Conservation (phyloP, 2,888 invertebrate genomes). For the Pachliopta kotzebuea region DNA sequence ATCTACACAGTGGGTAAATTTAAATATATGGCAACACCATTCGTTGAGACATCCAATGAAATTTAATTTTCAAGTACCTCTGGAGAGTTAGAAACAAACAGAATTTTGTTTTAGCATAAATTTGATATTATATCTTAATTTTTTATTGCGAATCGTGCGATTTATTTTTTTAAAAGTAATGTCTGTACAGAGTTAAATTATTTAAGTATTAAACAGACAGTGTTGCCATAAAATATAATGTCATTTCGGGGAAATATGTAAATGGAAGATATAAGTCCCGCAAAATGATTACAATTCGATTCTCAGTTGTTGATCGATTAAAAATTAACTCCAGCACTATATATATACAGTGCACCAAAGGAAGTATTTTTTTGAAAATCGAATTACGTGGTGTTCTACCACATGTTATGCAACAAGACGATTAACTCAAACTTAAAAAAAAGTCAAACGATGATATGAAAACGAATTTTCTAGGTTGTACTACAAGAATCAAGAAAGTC, state of each 20-base stretch:
- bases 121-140: too few species aligned
- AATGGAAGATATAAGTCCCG: constrained; percentile 25
- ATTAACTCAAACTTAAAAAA: neutral
- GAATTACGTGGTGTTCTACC: constrained; percentile 6
- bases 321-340: neutral
- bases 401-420: constrained; percentile 9
- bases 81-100: too few species aligned
- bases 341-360: neutral
- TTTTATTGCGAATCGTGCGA: too few species aligned
- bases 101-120: too few species aligned
- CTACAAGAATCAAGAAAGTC: neutral
- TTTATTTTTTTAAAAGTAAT: neutral
- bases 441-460: constrained; percentile 5
- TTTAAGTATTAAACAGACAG: constrained; percentile 1
- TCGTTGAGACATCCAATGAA: neutral
- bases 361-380: constrained; percentile 10
- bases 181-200: neutral
- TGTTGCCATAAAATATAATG: constrained; percentile 21
- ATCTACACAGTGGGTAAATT: constrained; percentile 12
- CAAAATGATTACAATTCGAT: constrained; percentile 14
- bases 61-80: neutral
- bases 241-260: constrained; percentile 14
- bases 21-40: constrained; percentile 21
- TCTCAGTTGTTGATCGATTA: constrained; percentile 5
- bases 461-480: neutral